These are phyloP conservation scores for Dryobates pubescens DNA, from an alignment of 2,797 vertebrate species.

Conservation along the genomic window DNA sequence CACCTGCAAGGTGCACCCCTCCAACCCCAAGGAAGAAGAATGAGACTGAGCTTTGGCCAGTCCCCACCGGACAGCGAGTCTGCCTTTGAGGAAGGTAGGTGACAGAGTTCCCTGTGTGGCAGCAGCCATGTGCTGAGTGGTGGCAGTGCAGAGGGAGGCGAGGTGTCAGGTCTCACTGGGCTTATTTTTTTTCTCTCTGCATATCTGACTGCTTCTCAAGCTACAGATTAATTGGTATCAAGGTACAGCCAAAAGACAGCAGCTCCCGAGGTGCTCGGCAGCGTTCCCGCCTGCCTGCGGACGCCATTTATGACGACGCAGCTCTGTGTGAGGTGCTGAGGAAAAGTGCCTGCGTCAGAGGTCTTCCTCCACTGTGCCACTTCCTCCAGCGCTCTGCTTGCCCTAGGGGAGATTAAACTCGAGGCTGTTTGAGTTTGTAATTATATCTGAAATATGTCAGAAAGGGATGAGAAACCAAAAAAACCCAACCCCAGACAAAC, in stretches of 20 bases:
- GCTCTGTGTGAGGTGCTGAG: neutral
- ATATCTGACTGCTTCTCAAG: neutral
- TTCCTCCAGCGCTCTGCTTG: neutral
- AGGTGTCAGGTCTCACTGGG: rapidly evolving
- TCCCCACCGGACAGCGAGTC: no score
- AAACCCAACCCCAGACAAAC: neutral
- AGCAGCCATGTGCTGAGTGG: rapidly evolving
- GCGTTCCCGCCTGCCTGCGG: rapidly evolving
- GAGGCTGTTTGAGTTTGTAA: neutral
- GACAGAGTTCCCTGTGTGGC: neutral
- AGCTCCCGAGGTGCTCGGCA: neutral
- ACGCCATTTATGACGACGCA: rapidly evolving
- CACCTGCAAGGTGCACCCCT: neutral
- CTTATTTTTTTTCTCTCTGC: neutral
- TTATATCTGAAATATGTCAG: neutral
- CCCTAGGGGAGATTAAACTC: neutral
- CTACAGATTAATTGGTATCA: neutral
- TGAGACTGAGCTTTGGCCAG: neutral
- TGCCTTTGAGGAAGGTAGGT: neutral
- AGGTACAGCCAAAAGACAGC: neutral
- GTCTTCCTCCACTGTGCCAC: neutral
- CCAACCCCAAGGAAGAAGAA: rapidly evolving
- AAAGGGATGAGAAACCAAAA: neutral
- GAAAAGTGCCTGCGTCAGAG: rapidly evolving
- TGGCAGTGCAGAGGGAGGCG: rapidly evolving